Conservation (phyloP, 2,113 vertebrate species). For the Otis tarda region DNA sequence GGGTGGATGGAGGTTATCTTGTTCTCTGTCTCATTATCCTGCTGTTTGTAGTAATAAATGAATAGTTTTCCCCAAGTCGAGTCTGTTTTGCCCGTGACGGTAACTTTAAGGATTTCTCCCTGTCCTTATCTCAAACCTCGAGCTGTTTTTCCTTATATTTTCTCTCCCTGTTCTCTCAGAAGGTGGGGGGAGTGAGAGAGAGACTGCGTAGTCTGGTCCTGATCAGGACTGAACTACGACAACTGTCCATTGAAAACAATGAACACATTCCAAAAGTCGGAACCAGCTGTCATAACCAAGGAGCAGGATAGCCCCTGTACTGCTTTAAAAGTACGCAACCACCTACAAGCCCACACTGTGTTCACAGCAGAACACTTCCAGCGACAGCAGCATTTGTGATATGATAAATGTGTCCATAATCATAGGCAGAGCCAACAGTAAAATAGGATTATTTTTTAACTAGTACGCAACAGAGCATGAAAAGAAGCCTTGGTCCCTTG, state of each 20-base stretch:
- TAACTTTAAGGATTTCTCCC: too few species aligned
- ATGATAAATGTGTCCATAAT: background rate
- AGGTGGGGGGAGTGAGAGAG: too few species aligned
- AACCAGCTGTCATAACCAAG: background rate
- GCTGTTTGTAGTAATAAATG: too few species aligned
- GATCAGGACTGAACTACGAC: too few species aligned
- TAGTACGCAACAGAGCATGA: background rate
- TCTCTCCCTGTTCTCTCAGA: too few species aligned
- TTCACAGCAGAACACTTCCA: background rate
- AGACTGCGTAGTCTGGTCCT: too few species aligned
- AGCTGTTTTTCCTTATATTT: too few species aligned
- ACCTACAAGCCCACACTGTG: rapidly evolving
- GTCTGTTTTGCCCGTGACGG: too few species aligned
- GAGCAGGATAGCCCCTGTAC: background rate
- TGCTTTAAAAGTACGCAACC: background rate
- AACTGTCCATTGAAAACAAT: background rate
- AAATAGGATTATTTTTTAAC: background rate
- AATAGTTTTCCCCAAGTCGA: too few species aligned
- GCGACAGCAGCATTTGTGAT: background rate
- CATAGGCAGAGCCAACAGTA: background rate
- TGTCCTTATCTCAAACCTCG: too few species aligned
- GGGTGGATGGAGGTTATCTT: too few species aligned
- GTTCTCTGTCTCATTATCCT: too few species aligned
- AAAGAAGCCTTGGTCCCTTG: background rate
- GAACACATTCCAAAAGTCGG: background rate